phyloP scores from a whole-genome alignment of 2,888 invertebrate species.

The Branchipolynoe longqiensis region DNA sequence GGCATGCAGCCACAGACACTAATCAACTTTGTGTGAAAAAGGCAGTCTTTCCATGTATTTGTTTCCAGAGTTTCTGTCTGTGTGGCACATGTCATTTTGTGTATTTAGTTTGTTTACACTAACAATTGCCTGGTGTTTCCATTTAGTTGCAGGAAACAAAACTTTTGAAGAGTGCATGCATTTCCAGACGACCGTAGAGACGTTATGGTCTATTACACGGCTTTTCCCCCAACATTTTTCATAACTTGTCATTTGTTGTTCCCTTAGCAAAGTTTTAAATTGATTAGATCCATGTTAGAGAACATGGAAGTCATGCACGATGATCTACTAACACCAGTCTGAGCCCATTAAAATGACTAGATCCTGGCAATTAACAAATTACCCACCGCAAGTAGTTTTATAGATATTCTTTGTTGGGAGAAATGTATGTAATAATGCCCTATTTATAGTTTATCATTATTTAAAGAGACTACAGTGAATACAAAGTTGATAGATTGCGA shows the following conservation, averaged over 20 bases:
- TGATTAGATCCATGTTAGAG: background rate
- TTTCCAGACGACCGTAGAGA: background rate
- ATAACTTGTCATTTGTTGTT: too few relatives aligned
- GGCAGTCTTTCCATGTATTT: background rate
- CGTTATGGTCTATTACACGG: background rate
- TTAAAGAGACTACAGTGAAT: too few relatives aligned
- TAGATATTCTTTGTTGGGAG: too few relatives aligned
- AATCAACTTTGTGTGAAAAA: background rate
- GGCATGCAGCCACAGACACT: slow-evolving; percentile 34
- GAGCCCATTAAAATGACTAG: too few relatives aligned
- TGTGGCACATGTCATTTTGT: background rate
- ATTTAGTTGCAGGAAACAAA: slow-evolving; percentile 30
- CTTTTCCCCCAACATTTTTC: too few relatives aligned
- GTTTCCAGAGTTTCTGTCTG: background rate
- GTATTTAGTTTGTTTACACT: background rate
- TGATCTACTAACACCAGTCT: slow-evolving; percentile 9
- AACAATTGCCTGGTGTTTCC: background rate
- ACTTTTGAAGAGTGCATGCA: slow-evolving; percentile 25
- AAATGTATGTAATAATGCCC: too few relatives aligned
- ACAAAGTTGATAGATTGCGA: too few relatives aligned
- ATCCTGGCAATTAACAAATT: too few relatives aligned
- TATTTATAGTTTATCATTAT: too few relatives aligned
- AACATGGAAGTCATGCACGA: background rate
- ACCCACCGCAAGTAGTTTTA: too few relatives aligned
- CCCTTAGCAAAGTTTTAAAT: background rate